phyloP scores from a whole-genome alignment of 1,140 invertebrate genomes.

The Lasioglossum albipes region DNA sequence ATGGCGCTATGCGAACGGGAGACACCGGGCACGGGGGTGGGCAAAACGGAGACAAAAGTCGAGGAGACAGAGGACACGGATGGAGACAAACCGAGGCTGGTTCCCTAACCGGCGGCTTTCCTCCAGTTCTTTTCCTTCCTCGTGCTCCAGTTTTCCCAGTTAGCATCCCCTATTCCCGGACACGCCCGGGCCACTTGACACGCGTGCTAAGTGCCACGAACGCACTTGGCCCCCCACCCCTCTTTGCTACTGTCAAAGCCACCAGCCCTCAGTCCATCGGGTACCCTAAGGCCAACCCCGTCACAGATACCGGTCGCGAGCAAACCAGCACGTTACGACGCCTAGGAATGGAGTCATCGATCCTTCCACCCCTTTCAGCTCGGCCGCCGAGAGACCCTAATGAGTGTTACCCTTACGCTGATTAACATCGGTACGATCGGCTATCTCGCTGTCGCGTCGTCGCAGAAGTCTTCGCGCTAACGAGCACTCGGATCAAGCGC shows the following conservation, averaged over 20 bases:
- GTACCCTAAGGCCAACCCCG: not conserved
- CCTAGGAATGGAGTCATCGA: slow-evolving; percentile 27
- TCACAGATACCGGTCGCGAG: not conserved
- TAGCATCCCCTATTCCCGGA: slow-evolving; percentile 3
- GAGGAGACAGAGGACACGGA: not conserved
- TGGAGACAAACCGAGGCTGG: not conserved
- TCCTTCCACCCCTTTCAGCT: not conserved
- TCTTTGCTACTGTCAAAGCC: no score
- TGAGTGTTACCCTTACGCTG: not conserved
- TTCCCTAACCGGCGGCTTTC: slow-evolving; percentile 37
- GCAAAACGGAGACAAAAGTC: slow-evolving; percentile 28
- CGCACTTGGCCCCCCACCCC: slow-evolving; percentile 37
- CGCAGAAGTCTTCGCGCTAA: slow-evolving; percentile 3
- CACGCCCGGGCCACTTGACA: slow-evolving; percentile 61
- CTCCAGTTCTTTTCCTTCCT: slow-evolving; percentile 31
- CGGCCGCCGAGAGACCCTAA: not conserved
- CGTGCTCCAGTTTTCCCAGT: slow-evolving; percentile 66
- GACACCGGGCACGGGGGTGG: not conserved
- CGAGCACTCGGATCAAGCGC: not conserved
- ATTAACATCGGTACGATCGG: slow-evolving; percentile 19
- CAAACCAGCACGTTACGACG: not conserved
- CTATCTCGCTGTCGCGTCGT: not conserved
- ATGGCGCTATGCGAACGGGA: not conserved
- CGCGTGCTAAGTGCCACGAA: slow-evolving; percentile 63
- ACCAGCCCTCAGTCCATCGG: no score